These are phyloP conservation scores for Thaumetopoea pityocampa DNA, from an alignment of 1,140 invertebrate species.

Conservation along the genomic window DNA sequence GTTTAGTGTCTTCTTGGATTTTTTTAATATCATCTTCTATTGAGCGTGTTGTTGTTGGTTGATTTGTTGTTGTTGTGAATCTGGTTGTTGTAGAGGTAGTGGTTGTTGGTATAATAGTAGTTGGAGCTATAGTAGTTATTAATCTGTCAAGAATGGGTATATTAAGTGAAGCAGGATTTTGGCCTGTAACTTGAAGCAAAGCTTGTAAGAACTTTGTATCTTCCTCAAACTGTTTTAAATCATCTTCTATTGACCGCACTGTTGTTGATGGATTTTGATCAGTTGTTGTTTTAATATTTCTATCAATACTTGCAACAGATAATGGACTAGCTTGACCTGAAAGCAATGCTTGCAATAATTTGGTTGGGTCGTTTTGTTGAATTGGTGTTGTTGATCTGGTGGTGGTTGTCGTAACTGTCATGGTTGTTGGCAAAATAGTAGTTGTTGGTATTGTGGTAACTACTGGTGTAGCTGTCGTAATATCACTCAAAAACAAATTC, in stretches of 20 bases:
- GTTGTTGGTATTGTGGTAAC: slow-evolving; percentile 7
- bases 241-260: slow-evolving; percentile 32
- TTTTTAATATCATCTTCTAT: slow-evolving; percentile 57
- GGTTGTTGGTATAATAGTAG: slow-evolving; percentile 19
- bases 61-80: slow-evolving; percentile 19
- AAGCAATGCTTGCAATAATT: slow-evolving; percentile 44
- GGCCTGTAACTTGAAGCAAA: slow-evolving; percentile 34
- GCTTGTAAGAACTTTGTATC: slow-evolving; percentile 49
- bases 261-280: slow-evolving; percentile 27
- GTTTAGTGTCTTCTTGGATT: slow-evolving; percentile 61
- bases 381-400: slow-evolving; percentile 6
- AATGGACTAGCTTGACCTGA: slow-evolving; percentile 34
- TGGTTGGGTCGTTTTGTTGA: slow-evolving; percentile 25
- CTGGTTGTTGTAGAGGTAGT: slow-evolving; percentile 7
- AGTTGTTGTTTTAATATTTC: slow-evolving; percentile 12
- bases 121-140: slow-evolving; percentile 22
- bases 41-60: slow-evolving; percentile 37
- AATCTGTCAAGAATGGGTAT: slow-evolving; percentile 23
- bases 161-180: slow-evolving; percentile 28
- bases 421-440: slow-evolving; percentile 16
- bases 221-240: slow-evolving; percentile 33
- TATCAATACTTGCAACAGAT: slow-evolving; percentile 24
- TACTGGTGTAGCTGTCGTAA: slow-evolving; percentile 7
- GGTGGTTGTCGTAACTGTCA: slow-evolving; percentile 20
- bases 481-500: slow-evolving; percentile 7